Base-by-base conservation (phyloP, 37 sponge, comb jelly and placozoan genomes). In the Lycopodina hypogea region DNA sequence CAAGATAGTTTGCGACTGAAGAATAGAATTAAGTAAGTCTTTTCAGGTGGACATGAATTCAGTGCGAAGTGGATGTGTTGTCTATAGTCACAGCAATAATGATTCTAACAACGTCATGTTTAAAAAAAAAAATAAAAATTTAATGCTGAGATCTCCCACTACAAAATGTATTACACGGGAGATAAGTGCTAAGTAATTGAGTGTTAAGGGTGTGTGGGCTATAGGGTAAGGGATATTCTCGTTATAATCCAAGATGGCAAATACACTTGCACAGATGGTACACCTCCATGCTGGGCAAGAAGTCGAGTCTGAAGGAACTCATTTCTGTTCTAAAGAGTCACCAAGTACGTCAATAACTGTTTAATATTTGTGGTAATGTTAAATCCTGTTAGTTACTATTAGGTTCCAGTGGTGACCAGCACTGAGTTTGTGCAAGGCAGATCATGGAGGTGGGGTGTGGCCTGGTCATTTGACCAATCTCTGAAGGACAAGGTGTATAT, bases 201-300 rank as follows among this genome's bases (percentile, higher is more conserved):
- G n/a, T n/a, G n/a, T n/a, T n/a, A n/a, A n/a, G n/a, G n/a, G n/a
- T n/a, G n/a, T n/a, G n/a, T n/a, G n/a, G n/a, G n/a, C n/a, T n/a
- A n/a, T n/a, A n/a, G n/a, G n/a, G n/a, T n/a, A n/a, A n/a, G n/a
- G n/a, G n/a, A n/a, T n/a, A n/a, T n/a, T n/a, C n/a, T n/a, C n/a
- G n/a, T n/a, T n/a, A n/a, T n/a, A n/a, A n/a, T n/a, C n/a, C n/a
- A n/a, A n/a, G n/a, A n/a, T n/a, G n/a, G n/a, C n/a, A n/a, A n/a
- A n/a, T n/a, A n/a, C n/a, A n/a, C n/a, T n/a, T n/a, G n/a, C n/a
- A n/a, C 52, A 89, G 87, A 41, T 98, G 99, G 95, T 97, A 93
- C 78, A 93, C 96, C 12, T 80, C 96, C 19, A 92, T 97, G 95
- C 59, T 97, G 73, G 99, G 99, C 24, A 95, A 88, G 92, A 97